Evolutionary conservation across 2,888 invertebrate genomes (phyloP).

Genomic region (Cataglyphis rosenhaueri): DNA sequence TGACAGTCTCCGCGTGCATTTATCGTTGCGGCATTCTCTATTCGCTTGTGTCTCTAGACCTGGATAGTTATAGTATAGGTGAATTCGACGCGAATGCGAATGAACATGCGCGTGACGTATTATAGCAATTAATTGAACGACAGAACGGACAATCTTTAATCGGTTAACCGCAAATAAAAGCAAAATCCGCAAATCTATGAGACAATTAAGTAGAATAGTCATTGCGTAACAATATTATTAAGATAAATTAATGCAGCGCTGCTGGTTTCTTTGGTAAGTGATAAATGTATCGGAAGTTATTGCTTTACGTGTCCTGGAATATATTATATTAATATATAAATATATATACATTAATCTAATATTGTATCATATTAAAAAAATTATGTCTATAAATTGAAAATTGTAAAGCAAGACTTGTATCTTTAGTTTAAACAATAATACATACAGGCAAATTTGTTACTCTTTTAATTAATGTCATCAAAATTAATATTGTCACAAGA

Average conservation of each 20-base stretch:
- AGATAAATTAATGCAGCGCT: neutral
- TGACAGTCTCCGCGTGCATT: conserved; percentile 42
- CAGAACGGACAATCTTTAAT: neutral
- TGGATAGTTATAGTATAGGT: neutral
- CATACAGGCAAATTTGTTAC: neutral
- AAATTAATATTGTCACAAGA: neutral
- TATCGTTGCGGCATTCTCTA: conserved; percentile 20
- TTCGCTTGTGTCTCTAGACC: conserved; percentile 9
- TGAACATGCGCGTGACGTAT: conserved; percentile 9
- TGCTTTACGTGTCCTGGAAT: neutral
- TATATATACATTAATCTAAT: neutral
- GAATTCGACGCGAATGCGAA: conserved; percentile 11
- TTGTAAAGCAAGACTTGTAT: neutral
- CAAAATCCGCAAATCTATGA: neutral
- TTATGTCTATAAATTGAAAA: neutral
- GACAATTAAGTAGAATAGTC: neutral
- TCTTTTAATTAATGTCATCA: neutral
- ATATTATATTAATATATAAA: neutral
- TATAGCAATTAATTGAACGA: conserved; percentile 28
- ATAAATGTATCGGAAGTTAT: neutral
- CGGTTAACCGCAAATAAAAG: conserved; percentile 1
- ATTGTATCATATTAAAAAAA: neutral
- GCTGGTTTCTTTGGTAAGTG: neutral
- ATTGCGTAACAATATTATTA: conserved; percentile 2
- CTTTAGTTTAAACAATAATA: neutral